Conservation (phyloP, 2,797 vertebrate species). For the Borostomias antarcticus region DNA sequence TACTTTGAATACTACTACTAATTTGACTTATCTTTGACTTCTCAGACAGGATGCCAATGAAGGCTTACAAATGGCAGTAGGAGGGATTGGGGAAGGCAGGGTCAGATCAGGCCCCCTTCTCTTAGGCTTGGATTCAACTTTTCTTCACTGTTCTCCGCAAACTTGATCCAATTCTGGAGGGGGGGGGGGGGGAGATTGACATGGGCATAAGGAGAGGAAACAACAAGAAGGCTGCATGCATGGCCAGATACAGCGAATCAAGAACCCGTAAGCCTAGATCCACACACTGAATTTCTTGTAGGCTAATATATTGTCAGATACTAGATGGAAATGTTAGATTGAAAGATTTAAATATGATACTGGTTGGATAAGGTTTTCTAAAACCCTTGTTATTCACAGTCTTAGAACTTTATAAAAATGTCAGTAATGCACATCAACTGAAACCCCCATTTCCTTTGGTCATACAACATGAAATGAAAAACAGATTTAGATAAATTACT, state of each 20-base stretch:
- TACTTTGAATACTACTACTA: conserved; percentile 1
- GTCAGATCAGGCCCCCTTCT: conserved; percentile 55
- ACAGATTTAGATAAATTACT: conserved; percentile 61
- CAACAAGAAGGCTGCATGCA: not conserved
- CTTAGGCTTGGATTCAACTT: conserved; percentile 46
- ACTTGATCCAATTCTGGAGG: conserved; percentile 48
- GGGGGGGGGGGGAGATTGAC: not conserved
- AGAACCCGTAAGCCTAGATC: not conserved
- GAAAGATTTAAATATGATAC: not conserved
- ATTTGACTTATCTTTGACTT: conserved; percentile 14
- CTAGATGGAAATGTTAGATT: not conserved
- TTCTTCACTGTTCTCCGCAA: conserved; percentile 34
- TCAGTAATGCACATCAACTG: conserved; percentile 34
- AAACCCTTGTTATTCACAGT: not conserved
- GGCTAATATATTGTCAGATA: no score
- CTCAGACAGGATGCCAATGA: conserved; percentile 41
- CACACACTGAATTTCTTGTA: not conserved
- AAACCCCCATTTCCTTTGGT: conserved; percentile 49
- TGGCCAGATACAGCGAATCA: not conserved
- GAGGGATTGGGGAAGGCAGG: conserved; percentile 37
- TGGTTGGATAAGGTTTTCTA: not conserved
- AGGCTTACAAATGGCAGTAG: conserved; percentile 49
- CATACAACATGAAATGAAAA: conserved; percentile 61
- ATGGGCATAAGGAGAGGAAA: not conserved
- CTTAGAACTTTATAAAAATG: conserved; percentile 29